Evolutionary conservation across 2,797 vertebrate species (phyloP), one percentile per base, ranked within the genome.

Genomic region (Hemitrygon akajei): DNA sequence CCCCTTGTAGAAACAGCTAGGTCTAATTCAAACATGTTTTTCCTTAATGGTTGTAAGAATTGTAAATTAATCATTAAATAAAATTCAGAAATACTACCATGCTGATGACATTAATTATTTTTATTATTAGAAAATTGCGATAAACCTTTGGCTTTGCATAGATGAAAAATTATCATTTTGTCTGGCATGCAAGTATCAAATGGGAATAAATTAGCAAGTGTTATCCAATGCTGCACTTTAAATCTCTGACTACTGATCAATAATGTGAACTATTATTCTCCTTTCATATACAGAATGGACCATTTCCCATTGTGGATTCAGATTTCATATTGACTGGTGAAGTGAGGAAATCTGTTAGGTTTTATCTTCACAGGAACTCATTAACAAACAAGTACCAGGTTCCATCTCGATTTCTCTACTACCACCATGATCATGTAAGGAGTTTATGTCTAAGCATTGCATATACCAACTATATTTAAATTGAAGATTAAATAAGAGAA

Each of bases 71-170:
- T 56, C 58, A 66, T 69, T 37, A 34, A 66, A 66, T 89, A 66
- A 16, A 89, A 89, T 66, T 89, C 86, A 89, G 86, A 14, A 66
- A 37, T 60, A 34, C n/a, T n/a, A 66, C 47, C 86, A 89, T 10
- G 60, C 86, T 89, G 60, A 89, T 66, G 30, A 66, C 34, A 34
- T 63, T 89, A 60, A 37, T 89, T 66, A 10, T 34, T 34, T 37
- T 66, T 66, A 66, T 47, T 66, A 34, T 89, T 30, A 89, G 60
- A 89, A 66, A 34, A 66, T 60, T 89, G 60, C 60, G 69, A 89
- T 89, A 66, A 87, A 89, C 86, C 86, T 89, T 86, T 86, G 82
- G 12, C 82, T 63, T 89, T 89, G 63, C 60, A 66, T 60, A 89
- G n/a, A 66, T 89, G n/a, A 89, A n/a, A 89, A 89, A 14, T 89